Base-by-base conservation (phyloP, 2,113 vertebrate species). In the Meleagris gallopavo region DNA sequence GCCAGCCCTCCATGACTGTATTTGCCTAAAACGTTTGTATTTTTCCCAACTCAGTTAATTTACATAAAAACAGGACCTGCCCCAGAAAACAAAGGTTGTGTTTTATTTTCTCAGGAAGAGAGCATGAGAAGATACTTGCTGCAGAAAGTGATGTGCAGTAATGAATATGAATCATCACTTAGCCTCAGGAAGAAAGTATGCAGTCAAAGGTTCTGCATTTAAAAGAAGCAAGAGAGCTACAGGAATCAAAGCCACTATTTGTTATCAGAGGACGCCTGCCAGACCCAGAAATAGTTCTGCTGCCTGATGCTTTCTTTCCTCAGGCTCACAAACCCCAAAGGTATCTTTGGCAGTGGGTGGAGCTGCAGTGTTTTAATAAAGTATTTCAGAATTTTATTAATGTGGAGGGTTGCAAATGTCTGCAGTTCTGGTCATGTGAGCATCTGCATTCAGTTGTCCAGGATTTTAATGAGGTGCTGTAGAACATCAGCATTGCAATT, bases 181-280 rank as follows among this genome's bases (percentile, higher is more conserved):
- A 79, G 84, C 64, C 69, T 32, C 29, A 8, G 66, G 83, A 88
- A 94, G 67, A 94, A 96, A 90, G 24, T 43, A 82, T 95, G 72
- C 88, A 89, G 41, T 89, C 80, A 75, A 76, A 88, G 88, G 29
- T 87, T 92, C 62, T 92, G 36, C 20, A 60, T 85, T 96, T 67
- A 65, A 89, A 85, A 84, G 30, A 81, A 86, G 12, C 30, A 83
- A 85, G 86, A 81, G 85, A 30, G 9, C 69, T 92, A 73, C n/a
- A 73, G 41, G 58, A 95, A 89, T 91, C 83, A 95, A 94, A 94
- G 81, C 46, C 46, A 92, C 70, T 67, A 60, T 94, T 71, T 94
- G 86, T 52, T 55, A 90, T 61, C 30, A 20, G 74, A 75, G 64
- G 17, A 60, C 0, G 5, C 41, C 83, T 94, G 91, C 88, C 90